Evolutionary conservation across 2,888 invertebrate species (phyloP), one percentile per base, ranked within the genome.

Genomic region (Chydorus sphaericus): DNA sequence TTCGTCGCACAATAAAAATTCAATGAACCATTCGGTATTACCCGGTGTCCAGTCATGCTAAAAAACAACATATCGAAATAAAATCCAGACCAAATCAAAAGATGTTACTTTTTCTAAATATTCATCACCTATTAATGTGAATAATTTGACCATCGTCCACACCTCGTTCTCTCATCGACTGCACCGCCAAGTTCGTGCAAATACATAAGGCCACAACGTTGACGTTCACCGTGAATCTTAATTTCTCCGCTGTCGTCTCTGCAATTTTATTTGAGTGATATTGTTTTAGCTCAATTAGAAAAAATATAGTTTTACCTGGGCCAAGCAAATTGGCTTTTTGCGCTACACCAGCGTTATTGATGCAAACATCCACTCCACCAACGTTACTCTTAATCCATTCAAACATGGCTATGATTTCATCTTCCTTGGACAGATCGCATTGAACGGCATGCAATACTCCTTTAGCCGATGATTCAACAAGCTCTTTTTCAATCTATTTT

Each of bases 171-270:
- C 70, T 70, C 77, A 81, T 78, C 0, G 73, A 68, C 56, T 73
- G 72, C 0, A 76, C 63, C 0, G 77, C 73, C 65, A 80, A 78
- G 39, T 77, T 70, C 3, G 76, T 69, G 60, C 77, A 76, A 16
- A 78, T 69, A 30, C 76, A 73, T 1, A 76, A 66, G 1, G 74
- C 78, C 31, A 79, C 64, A 0, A 81, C 75, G 66, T 82, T 82
- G 8, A 75, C 69, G 16, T 75, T 71, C 58, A 75, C 54, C 61
- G 74, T 66, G 10, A 62, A 61, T 4, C 66, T 67, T 58, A 69
- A 72, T 14, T 14, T 23, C 4, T 60, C 59, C 30, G 36, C 52
- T 18, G 31, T 18, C 8, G 33, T 37, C 33, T 52, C 52, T 52
- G 8, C 11, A 48, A 28, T 10, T 48, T 20, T 8, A 11, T 26